Evolutionary conservation across 2,797 vertebrate genomes (phyloP), one percentile per base, ranked within the genome.

Genomic region (Rachycentron canadum): DNA sequence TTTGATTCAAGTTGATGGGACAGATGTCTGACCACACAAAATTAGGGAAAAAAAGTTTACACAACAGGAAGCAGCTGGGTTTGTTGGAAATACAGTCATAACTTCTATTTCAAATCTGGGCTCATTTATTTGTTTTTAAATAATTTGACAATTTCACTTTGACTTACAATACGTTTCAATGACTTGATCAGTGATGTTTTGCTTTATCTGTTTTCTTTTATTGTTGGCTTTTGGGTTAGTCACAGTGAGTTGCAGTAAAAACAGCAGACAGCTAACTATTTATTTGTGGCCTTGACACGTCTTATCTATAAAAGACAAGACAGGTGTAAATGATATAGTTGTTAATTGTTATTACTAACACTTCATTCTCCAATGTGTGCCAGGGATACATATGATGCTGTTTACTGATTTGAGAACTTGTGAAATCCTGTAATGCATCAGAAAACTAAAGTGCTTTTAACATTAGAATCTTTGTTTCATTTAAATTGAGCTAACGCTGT

Each of bases 11-110:
- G 53, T 75, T 45, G 21, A 34, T 32, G 23, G 58, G 5, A 57
- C 67, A 78, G 58, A 83, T 67, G 69, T 69, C 38, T 28, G 56
- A 26, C 12, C 21, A 59, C 2, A 16, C 78, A 21, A 58, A 26
- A 58, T 69, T 6, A 57, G 56, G 25, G 11, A n/a, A 26, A 69
- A 67, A 38, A 9, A 8, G 9, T 38, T 7, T 38, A 11, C 9
- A 7, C 7, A 38, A 38, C 36, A 9, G 10, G 36, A 40, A 38
- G 50, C n/a, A 23, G 30, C 25, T n/a, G 28, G 2, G 6, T 25
- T 34, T n/a, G 12, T 21, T 3, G 9, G 41, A 38, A 30, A 56
- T 25, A 21, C 40, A n/a, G 36, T 49, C 13, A 47, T 3, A 4
- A 36, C 26, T 50, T 30, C 30, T 21, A 12, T 19, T 52, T 57